Percentiles rank a stretch among this genome's conserved stretches.
Evolutionary conservation across 2,797 vertebrate species (phyloP).

Genomic region (Molossus alvarezi): DNA sequence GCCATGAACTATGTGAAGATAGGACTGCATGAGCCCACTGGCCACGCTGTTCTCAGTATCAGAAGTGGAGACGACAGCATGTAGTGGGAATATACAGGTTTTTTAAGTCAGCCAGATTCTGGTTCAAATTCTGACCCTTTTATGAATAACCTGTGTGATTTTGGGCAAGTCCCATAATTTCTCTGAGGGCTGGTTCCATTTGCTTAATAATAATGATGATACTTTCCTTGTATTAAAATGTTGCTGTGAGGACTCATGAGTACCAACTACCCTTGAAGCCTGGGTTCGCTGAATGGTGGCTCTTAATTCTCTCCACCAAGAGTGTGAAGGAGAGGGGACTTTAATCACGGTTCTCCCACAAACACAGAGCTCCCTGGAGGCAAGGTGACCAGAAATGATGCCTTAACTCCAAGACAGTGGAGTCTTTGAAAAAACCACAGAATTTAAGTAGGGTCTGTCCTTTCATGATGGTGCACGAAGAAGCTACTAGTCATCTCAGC

Average conservation of each 20-base stretch:
- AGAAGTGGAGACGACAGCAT: accelerated
- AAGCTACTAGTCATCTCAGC: conserved; percentile 66
- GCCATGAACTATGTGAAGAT: background rate
- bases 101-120: conserved; percentile 14
- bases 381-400: conserved; percentile 73
- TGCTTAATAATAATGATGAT: background rate
- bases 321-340: conserved; percentile 42
- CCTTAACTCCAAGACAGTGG: conserved; percentile 74
- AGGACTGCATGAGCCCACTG: background rate
- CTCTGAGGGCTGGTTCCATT: background rate
- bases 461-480: conserved; percentile 78
- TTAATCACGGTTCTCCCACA: conserved; percentile 70
- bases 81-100: background rate
- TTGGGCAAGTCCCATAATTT: background rate
- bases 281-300: background rate
- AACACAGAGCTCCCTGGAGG: conserved; percentile 65
- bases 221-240: background rate
- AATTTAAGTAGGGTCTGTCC: conserved; percentile 76
- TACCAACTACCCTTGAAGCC: background rate
- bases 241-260: background rate
- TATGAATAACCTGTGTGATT: background rate
- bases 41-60: background rate
- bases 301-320: background rate
- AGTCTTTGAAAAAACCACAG: conserved; percentile 70
- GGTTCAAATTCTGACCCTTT: background rate